phyloP scores from a whole-genome alignment of 2,113 vertebrate genomes.

The Pomatostomus ruficeps region DNA sequence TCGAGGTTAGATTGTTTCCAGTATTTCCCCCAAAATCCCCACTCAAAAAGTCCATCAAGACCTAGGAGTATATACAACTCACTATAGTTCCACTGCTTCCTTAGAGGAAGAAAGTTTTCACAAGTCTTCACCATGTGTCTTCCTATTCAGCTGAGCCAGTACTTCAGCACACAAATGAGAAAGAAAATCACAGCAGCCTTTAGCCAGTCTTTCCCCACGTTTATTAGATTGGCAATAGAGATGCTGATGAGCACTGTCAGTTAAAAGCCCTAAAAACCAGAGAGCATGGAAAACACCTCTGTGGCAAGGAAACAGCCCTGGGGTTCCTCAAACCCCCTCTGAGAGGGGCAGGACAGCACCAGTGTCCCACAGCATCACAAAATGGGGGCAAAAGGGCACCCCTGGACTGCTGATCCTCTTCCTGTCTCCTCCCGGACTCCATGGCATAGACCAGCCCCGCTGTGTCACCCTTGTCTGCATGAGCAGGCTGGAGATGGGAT shows the following conservation, averaged over 20 bases:
- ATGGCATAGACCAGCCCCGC: not conserved
- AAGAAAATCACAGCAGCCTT: not conserved
- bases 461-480: not conserved
- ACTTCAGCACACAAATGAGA: not conserved
- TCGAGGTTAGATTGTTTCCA: not conserved
- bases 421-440: not conserved
- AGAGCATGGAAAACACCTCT: not conserved
- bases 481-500: not conserved
- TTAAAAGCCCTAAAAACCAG: not conserved
- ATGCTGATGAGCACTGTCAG: not conserved
- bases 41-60: not conserved
- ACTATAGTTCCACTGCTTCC: not conserved
- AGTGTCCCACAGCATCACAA: not conserved
- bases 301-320: not conserved
- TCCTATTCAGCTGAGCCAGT: not conserved
- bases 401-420: not conserved
- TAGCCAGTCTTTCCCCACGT: not conserved
- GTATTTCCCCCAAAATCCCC: not conserved
- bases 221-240: not conserved
- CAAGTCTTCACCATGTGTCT: not conserved
- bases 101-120: not conserved
- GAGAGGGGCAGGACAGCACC: rapidly evolving
- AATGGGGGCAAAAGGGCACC: rapidly evolving
- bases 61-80: not conserved
- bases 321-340: not conserved